Evolutionary conservation across 2,113 vertebrate species (phyloP), one percentile per base, ranked within the genome.

Genomic region (Ophthalmolycus amberensis): DNA sequence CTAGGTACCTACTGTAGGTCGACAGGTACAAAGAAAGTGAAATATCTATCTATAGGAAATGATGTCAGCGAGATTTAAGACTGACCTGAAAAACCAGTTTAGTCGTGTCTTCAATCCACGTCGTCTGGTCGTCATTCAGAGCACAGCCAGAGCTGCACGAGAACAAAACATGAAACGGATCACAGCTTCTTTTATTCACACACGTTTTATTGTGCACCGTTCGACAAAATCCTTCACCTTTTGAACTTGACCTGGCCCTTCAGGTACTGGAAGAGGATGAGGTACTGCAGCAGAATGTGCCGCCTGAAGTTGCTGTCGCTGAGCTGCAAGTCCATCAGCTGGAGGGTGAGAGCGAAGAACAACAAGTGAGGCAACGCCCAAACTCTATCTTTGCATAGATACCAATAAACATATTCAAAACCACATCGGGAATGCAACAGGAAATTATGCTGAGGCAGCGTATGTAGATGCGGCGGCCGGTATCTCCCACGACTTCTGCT

Each of bases 241-340:
- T 99, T 99, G 93, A 99, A 99, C 90, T 99, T 99, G 89, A 99
- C 98, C 82, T 99, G 98, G 40, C 98, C 98, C 86, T 97, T 99
- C 75, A 99, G 95, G 91, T 99, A 99, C 80, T 99, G 98, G 91
- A 99, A 99, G 32, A 99, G 95, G 94, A 99, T 98, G 63, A 99
- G 96, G 92, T 99, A 99, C 85, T 99, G 98, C 91, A 99, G 90
- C 16, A 99, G 93, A 87, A 99, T 99, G 91, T 99, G 98, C 22
- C 98, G 96, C 27, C 98, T 95, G 87, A 99, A 99, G 91, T 99
- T 99, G 90, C 98, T 97, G 94, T 99, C 98, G 32, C 98, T 99
- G 85, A 99, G 93, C 85, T 99, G 98, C 87, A 99, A 93, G 92
- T 99, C 98, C 98, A 99, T 99, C 91, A 99, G 88, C 98, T 99